phyloP scores from a whole-genome alignment of 2,888 invertebrate species.

The Ormyrus pomaceus region DNA sequence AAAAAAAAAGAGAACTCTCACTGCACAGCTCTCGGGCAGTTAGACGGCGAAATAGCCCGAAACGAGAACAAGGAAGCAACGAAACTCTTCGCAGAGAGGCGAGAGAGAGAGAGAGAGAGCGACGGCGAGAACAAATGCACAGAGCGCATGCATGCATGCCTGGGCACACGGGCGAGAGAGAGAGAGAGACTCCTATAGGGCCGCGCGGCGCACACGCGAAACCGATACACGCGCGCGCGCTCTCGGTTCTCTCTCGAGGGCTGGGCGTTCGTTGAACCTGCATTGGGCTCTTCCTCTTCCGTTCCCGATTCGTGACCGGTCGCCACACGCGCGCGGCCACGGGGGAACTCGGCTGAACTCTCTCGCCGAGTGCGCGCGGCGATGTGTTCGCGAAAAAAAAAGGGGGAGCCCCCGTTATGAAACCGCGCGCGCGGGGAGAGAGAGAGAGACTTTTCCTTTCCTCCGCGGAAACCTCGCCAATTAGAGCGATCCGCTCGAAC shows the following conservation, averaged over 20 bases:
- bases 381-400: not conserved
- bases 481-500: slow-evolving; percentile 2
- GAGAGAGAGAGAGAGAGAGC: not conserved
- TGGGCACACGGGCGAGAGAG: not conserved
- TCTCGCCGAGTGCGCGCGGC: slow-evolving; percentile 1
- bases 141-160: not conserved
- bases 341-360: not conserved
- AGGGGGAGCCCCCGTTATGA: slow-evolving; percentile 2
- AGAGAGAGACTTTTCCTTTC: slow-evolving; percentile 8
- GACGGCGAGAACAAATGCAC: not conserved
- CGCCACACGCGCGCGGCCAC: not conserved
- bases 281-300: slow-evolving; percentile 46
- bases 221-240: no score
- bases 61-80: no score
- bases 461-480: slow-evolving; percentile 12
- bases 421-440: not conserved
- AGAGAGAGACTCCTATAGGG: slow-evolving; percentile 26
- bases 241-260: slow-evolving; percentile 17
- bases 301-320: slow-evolving; percentile 52
- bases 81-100: no score
- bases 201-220: not conserved
- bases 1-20: no score
- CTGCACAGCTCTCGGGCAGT: no score
- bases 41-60: no score
- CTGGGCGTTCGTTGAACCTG: slow-evolving; percentile 53